Evolutionary conservation across 2,888 invertebrate species (phyloP).

Genomic region (Teinopalpus imperialis): DNA sequence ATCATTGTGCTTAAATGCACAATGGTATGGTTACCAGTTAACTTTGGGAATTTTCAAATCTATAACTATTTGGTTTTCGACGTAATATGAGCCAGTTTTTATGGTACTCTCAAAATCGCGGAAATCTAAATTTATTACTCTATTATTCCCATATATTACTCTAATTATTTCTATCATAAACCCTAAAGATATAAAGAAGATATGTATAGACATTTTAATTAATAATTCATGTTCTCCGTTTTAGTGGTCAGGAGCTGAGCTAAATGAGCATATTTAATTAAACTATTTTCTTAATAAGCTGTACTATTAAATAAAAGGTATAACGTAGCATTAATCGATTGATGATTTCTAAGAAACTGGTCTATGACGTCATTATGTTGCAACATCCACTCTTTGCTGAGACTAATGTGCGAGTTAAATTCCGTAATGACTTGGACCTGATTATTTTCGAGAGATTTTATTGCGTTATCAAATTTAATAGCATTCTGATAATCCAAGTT

Average conservation of each 20-base stretch:
- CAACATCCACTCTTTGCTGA: neutral
- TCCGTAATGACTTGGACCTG: neutral
- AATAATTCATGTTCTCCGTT: neutral
- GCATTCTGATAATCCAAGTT: slow-evolving; percentile 2
- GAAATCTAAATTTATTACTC: slow-evolving; percentile 10
- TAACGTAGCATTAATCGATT: too few species aligned
- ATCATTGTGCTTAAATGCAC: too few species aligned
- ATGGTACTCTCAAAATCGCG: slow-evolving; percentile 16
- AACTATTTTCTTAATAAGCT: neutral
- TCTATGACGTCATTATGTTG: too few species aligned
- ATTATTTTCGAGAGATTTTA: neutral
- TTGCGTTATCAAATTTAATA: neutral
- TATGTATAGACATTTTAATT: too few species aligned
- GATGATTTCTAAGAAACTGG: too few species aligned
- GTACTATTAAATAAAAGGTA: neutral
- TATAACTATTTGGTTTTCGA: slow-evolving; percentile 24
- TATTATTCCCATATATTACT: neutral
- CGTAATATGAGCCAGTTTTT: slow-evolving; percentile 14
- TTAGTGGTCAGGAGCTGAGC: neutral
- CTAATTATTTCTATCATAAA: slow-evolving; percentile 9
- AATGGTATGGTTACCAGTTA: too few species aligned
- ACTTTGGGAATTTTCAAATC: slow-evolving; percentile 20
- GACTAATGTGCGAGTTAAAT: neutral
- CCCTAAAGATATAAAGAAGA: too few species aligned
- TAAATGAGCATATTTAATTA: neutral